Evolutionary conservation across 2,888 invertebrate genomes (phyloP).

Genomic region (Cepaea hortensis): DNA sequence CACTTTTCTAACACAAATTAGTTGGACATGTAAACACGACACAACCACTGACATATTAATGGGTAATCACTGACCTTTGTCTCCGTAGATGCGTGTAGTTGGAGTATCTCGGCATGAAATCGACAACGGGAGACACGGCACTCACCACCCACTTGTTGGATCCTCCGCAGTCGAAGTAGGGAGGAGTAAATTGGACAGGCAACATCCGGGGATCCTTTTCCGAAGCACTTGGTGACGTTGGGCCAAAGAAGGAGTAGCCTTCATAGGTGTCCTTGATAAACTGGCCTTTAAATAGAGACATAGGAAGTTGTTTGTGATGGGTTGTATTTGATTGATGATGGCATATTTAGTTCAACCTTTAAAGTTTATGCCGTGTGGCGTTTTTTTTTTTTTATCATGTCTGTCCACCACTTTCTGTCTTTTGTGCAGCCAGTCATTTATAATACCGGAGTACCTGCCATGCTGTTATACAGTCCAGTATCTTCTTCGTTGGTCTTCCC

Average conservation of each 20-base stretch:
- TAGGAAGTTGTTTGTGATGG: neutral
- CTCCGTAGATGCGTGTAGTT: slow-evolving; percentile 69
- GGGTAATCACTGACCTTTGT: slow-evolving; percentile 57
- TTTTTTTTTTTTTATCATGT: too few relatives aligned
- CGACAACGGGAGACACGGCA: slow-evolving; percentile 94
- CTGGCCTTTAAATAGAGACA: slow-evolving; percentile 14
- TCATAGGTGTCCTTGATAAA: slow-evolving; percentile 63
- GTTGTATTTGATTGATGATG: too few relatives aligned
- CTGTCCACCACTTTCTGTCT: too few relatives aligned
- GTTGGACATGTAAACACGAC: neutral
- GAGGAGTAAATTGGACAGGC: slow-evolving; percentile 94
- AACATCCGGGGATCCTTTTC: slow-evolving; percentile 77
- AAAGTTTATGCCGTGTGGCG: too few relatives aligned
- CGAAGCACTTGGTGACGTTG: slow-evolving; percentile 63
- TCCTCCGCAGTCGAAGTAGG: slow-evolving; percentile 96
- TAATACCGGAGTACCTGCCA: too few relatives aligned
- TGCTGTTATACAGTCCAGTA: too few relatives aligned
- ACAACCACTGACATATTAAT: neutral
- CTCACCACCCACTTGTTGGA: slow-evolving; percentile 96
- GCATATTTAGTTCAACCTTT: too few relatives aligned
- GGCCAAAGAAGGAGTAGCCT: slow-evolving; percentile 68
- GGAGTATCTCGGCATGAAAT: slow-evolving; percentile 86
- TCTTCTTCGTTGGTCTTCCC: too few relatives aligned
- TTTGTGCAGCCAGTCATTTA: too few relatives aligned
- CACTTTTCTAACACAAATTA: neutral